Conservation (phyloP, 2,888 invertebrate genomes). For the Drosophila affinis region DNA sequence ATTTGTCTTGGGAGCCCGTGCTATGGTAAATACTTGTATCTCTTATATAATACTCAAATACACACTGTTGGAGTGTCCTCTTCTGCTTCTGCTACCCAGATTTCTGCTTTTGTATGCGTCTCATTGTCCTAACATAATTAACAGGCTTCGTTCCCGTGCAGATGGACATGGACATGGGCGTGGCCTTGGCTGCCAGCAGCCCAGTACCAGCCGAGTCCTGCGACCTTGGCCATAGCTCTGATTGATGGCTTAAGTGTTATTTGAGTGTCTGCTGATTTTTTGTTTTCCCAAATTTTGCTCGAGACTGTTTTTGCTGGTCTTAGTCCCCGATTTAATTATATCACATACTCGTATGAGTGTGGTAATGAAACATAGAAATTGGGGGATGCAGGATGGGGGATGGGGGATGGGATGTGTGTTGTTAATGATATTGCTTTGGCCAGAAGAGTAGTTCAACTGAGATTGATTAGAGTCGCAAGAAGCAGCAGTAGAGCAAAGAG, state of each 20-base stretch:
- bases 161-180: conserved; percentile 24
- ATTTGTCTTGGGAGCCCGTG: conserved; percentile 65
- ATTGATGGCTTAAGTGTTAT: conserved; percentile 73
- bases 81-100: background rate
- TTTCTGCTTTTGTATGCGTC: conserved; percentile 52
- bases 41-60: conserved; percentile 28
- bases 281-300: conserved; percentile 12
- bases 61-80: conserved; percentile 31
- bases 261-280: conserved; percentile 64
- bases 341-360: conserved; percentile 28
- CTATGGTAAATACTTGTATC: conserved; percentile 61
- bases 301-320: conserved; percentile 19
- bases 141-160: conserved; percentile 30
- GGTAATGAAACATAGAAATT: background rate
- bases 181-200: background rate
- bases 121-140: conserved; percentile 66
- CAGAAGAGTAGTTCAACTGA: conserved; percentile 48
- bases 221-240: conserved; percentile 68
- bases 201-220: background rate
- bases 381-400: background rate
- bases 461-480: conserved; percentile 58
- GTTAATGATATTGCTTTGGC: conserved; percentile 64
- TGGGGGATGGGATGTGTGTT: conserved; percentile 40
- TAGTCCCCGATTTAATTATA: conserved; percentile 57
- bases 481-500: conserved; percentile 13